Evolutionary conservation across 2,797 vertebrate species (phyloP).

Genomic region (Odontamblyopus lacepedii): DNA sequence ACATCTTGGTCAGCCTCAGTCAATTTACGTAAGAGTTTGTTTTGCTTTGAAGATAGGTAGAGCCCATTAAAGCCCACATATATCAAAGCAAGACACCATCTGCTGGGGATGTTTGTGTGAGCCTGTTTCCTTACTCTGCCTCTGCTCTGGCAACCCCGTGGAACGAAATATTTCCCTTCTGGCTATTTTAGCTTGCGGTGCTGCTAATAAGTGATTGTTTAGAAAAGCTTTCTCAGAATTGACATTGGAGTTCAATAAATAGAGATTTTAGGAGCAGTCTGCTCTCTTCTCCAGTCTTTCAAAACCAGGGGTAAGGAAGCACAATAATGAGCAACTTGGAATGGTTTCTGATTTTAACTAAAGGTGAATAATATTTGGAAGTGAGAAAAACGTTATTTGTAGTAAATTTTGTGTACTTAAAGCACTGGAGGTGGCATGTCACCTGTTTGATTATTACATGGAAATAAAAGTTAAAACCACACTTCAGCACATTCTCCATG

Average conservation of each 20-base stretch:
- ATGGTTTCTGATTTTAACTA: too few relatives aligned
- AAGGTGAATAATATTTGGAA: too few relatives aligned
- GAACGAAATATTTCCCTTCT: constrained; percentile 13
- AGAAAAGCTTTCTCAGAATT: constrained; percentile 19
- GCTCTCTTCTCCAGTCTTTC: constrained; percentile 13
- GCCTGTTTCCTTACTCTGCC: not conserved
- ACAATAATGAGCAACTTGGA: too few relatives aligned
- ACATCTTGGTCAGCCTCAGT: constrained; percentile 29
- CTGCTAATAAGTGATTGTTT: constrained; percentile 8
- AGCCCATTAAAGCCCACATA: constrained; percentile 47
- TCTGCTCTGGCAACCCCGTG: constrained; percentile 1
- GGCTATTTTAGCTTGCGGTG: constrained; percentile 3
- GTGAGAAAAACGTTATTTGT: too few relatives aligned
- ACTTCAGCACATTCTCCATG: too few relatives aligned
- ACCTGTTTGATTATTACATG: too few relatives aligned
- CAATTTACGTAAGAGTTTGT: constrained; percentile 27
- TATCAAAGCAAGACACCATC: constrained; percentile 44
- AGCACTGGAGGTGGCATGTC: too few relatives aligned
- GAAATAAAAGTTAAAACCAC: too few relatives aligned
- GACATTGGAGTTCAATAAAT: not conserved
- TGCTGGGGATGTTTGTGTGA: constrained; percentile 35
- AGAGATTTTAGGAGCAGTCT: constrained; percentile 10
- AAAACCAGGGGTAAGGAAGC: too few relatives aligned
- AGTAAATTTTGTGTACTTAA: too few relatives aligned
- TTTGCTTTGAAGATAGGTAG: constrained; percentile 38